phyloP scores from a whole-genome alignment of 64 coral and sea anemone species.

The Montipora efflorescens region DNA sequence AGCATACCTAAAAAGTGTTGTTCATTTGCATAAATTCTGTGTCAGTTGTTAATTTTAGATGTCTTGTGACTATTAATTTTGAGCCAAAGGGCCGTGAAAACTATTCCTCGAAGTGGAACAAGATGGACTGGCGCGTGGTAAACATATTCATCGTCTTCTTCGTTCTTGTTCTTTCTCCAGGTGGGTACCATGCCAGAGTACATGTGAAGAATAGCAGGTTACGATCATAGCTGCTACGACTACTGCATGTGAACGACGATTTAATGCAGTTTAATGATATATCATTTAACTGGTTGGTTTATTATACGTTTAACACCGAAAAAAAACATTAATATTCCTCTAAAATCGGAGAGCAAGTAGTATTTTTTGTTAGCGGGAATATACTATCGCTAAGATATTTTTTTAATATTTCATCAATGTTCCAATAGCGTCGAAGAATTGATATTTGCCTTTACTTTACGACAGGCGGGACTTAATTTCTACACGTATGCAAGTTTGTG shows the following conservation, averaged over 20 bases:
- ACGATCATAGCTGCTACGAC: no score
- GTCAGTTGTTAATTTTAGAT: neutral
- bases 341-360: neutral
- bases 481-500: no score
- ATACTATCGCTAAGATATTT: no score
- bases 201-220: no score
- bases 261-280: no score
- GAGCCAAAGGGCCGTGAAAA: neutral
- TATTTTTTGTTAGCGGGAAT: neutral
- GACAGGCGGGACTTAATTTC: no score
- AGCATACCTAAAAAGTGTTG: slow-evolving; percentile 20
- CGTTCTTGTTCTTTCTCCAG: neutral
- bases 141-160: neutral
- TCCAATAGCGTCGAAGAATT: no score
- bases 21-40: neutral
- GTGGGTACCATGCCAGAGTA: neutral
- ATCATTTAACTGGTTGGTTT: no score
- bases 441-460: no score
- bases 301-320: neutral
- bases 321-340: neutral
- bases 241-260: no score
- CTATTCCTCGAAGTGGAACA: neutral
- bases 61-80: neutral
- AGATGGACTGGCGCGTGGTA: neutral
- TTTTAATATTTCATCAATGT: no score